These are phyloP conservation scores for Entomyzon cyanotis DNA, from an alignment of 2,113 vertebrate species.

Conservation along the genomic window DNA sequence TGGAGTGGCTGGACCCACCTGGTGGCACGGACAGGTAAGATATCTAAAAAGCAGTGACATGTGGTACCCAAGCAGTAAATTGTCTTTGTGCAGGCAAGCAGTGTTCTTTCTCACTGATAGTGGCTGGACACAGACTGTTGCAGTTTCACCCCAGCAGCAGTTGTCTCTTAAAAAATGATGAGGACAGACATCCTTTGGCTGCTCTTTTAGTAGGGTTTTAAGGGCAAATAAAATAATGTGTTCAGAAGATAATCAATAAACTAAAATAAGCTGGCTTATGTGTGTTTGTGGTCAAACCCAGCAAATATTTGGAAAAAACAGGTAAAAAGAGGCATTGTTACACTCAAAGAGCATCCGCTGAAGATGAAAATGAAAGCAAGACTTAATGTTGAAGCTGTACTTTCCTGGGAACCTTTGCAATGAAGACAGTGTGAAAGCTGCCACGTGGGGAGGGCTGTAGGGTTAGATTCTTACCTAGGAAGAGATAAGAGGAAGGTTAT, in stretches of 20 bases:
- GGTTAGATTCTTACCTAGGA: not conserved
- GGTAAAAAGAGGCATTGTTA: not conserved
- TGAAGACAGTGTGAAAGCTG: not conserved
- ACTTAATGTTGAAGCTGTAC: not conserved
- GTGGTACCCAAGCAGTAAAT: not conserved
- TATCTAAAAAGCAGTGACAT: not conserved
- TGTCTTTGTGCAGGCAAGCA: not conserved
- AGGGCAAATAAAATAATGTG: not conserved
- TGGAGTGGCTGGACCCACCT: conserved; percentile 94
- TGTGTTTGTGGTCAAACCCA: not conserved
- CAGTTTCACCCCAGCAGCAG: not conserved
- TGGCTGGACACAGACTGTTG: not conserved
- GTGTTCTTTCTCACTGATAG: not conserved
- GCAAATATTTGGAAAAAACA: not conserved
- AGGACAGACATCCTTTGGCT: not conserved
- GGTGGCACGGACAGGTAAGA: conserved; percentile 85
- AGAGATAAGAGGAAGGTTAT: not conserved
- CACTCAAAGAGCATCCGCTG: not conserved
- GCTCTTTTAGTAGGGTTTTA: not conserved
- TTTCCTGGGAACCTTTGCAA: not conserved
- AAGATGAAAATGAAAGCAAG: not conserved
- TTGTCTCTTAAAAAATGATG: not conserved
- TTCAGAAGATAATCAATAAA: not conserved
- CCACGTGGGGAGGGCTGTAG: not conserved
- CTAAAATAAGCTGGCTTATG: not conserved